Base-by-base conservation (phyloP, 1,140 invertebrate genomes). In the Leptonema lineaticorne region DNA sequence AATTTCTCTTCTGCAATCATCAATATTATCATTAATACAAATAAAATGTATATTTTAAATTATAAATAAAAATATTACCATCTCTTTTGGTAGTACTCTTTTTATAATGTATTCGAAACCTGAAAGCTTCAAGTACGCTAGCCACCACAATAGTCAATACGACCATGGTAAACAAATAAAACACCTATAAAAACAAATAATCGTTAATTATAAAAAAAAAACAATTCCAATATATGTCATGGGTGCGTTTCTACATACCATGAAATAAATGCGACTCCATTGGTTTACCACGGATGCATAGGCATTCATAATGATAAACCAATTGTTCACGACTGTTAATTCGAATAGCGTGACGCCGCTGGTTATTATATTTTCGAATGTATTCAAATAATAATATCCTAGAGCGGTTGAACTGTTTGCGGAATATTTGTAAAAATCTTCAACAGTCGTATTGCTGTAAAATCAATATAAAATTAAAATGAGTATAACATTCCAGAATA, bases 221-320 rank as follows among this genome's bases (percentile, higher is more conserved):
- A 50, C n/a, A 50, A 50, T 50, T 8, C n/a, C 46, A 50, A 50
- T 24, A 50, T 18, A 5, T 33, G 30, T 6, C 7, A 37, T n/a
- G 7, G 7, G n/a, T 37, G n/a, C 7, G 7, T 37, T 37, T 37
- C n/a, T 33, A 33, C 30, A 74, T 56, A 87, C 81, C 90, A 96
- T 95, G 76, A 96, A 96, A 77, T 92, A 96, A 26, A 92, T 81
- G 72, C 93, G 82, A 63, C 87, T 90, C 73, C 87, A 88, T 76
- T 84, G 83, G 5, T 85, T 85, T 5, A 87, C 84, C 2, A 89
- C 88, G 24, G 84, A 80, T 0, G 91, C 91, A 78, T 91, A 95
- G 11, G 91, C 91, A 76, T 94, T 92, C 94, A 96, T 96, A n/a
- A 94, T 86, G 63, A 95, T 92, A 78, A 92, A 94, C 90, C 90